Evolutionary conservation across 2,888 invertebrate genomes (phyloP).

Genomic region (Geophilus truncorum): DNA sequence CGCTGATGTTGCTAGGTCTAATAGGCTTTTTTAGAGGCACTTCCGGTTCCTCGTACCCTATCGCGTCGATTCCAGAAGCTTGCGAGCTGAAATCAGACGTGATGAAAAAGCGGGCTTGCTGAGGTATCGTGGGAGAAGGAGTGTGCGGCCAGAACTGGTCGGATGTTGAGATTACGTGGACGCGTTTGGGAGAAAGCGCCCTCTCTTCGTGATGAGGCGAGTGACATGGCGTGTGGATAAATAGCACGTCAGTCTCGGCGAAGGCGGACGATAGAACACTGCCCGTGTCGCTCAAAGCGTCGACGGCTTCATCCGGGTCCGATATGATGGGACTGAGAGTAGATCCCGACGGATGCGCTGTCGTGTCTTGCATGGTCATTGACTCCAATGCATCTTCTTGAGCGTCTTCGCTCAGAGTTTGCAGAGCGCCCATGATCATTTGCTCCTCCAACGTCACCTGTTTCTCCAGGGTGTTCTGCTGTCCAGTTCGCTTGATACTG

Average conservation of each 20-base stretch:
- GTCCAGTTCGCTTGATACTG: neutral
- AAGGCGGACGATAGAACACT: slow-evolving; percentile 27
- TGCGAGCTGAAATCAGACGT: slow-evolving; percentile 28
- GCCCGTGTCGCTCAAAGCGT: slow-evolving; percentile 25
- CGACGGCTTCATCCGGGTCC: slow-evolving; percentile 41
- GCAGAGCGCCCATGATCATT: slow-evolving; percentile 89
- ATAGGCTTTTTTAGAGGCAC: neutral
- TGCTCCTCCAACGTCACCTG: slow-evolving; percentile 93
- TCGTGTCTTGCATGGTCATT: slow-evolving; percentile 38
- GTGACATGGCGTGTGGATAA: neutral
- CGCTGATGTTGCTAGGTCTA: slow-evolving; percentile 8
- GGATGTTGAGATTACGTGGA: neutral
- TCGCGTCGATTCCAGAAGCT: slow-evolving; percentile 28
- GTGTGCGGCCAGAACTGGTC: neutral
- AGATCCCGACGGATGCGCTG: slow-evolving; percentile 36
- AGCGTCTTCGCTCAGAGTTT: slow-evolving; percentile 88
- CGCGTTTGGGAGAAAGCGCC: slow-evolving; percentile 19
- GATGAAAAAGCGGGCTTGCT: neutral
- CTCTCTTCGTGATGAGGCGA: slow-evolving; percentile 10
- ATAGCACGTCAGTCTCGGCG: slow-evolving; percentile 28
- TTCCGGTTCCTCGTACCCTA: neutral
- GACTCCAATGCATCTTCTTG: slow-evolving; percentile 77
- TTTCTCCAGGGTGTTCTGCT: slow-evolving; percentile 69
- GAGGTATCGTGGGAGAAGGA: slow-evolving; percentile 13
- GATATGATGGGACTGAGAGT: slow-evolving; percentile 44